Evolutionary conservation across 2,888 invertebrate species (phyloP).

Genomic region (Drosophila basisetae): DNA sequence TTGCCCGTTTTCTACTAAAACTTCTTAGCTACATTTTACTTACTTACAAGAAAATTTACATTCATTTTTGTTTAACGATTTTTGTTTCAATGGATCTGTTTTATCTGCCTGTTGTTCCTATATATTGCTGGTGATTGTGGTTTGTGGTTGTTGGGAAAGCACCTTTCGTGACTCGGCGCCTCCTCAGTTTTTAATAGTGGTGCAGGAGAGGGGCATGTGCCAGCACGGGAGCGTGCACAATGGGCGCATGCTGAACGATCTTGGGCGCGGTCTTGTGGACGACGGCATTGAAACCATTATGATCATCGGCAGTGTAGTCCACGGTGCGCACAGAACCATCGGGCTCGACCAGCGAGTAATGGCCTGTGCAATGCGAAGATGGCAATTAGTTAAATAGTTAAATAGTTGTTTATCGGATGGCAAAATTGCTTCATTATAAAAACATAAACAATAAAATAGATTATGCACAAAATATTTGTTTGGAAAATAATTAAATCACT

Average conservation of each 20-base stretch:
- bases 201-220: constrained; percentile 85
- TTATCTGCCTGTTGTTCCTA: constrained; percentile 70
- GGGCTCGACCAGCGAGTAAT: constrained; percentile 86
- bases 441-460: not conserved
- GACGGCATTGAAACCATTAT: constrained; percentile 90
- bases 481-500: not conserved
- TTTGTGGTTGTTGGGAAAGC: constrained; percentile 55
- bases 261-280: constrained; percentile 89
- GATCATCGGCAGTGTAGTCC: constrained; percentile 89
- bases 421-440: not conserved
- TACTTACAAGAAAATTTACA: constrained; percentile 68
- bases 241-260: constrained; percentile 81
- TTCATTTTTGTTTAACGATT: constrained; percentile 32
- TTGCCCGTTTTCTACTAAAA: constrained; percentile 75
- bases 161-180: constrained; percentile 70
- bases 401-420: not conserved
- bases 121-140: constrained; percentile 47
- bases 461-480: not conserved
- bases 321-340: constrained; percentile 87
- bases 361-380: constrained; percentile 84
- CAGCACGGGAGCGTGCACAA: constrained; percentile 84
- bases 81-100: constrained; percentile 59
- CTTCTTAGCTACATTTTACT: constrained; percentile 73
- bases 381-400: constrained; percentile 5
- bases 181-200: constrained; percentile 81